These are phyloP conservation scores for Sebastes jordani DNA, from an alignment of 2,797 vertebrate species.

Conservation along the genomic window DNA sequence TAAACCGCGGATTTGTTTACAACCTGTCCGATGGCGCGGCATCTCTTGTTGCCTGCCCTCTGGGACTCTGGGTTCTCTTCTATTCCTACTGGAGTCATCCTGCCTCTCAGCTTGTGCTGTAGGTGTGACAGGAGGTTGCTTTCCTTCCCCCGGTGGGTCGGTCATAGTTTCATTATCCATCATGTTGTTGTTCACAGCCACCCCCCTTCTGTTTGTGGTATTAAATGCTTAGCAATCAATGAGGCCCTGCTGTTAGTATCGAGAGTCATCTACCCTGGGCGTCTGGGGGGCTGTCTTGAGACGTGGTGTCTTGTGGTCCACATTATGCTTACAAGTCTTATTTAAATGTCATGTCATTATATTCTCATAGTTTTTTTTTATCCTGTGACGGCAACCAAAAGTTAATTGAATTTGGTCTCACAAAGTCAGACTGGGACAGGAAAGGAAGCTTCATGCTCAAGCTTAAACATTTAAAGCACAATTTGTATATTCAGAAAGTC, in stretches of 20 bases:
- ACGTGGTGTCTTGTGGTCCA: not conserved
- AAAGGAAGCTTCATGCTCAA: not conserved
- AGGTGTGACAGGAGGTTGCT: slow-evolving; percentile 37
- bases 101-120: slow-evolving; percentile 28
- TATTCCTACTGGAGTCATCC: slow-evolving; percentile 17
- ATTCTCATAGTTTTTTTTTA: not conserved
- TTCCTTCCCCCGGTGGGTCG: slow-evolving; percentile 26
- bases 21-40: not conserved
- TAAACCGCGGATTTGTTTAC: slow-evolving; percentile 47
- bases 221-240: slow-evolving; percentile 58
- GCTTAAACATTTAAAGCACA: not conserved
- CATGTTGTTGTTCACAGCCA: slow-evolving; percentile 29
- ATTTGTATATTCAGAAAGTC: not conserved
- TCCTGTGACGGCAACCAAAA: not conserved
- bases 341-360: not conserved
- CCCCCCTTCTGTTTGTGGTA: slow-evolving; percentile 44
- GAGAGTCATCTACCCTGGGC: not conserved
- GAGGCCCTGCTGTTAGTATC: slow-evolving; percentile 26
- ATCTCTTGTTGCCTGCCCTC: not conserved
- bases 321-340: not conserved
- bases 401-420: not conserved
- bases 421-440: not conserved
- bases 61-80: not conserved
- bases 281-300: not conserved
- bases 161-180: slow-evolving; percentile 49